phyloP scores from a whole-genome alignment of 2,113 vertebrate genomes.

The Tauraco erythrolophus region DNA sequence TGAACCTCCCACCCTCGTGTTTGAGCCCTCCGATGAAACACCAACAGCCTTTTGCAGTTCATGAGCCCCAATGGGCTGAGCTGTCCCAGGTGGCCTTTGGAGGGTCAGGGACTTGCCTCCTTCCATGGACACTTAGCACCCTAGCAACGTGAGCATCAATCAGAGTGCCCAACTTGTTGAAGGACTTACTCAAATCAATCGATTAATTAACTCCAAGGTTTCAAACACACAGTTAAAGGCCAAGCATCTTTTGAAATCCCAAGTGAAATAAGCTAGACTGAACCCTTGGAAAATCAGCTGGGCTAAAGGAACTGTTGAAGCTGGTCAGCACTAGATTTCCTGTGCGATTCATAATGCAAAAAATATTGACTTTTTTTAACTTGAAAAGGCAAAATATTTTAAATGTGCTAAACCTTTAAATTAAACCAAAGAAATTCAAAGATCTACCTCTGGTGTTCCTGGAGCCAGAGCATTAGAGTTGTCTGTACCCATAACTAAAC shows the following conservation, averaged over 20 bases:
- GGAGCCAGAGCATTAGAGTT: neutral
- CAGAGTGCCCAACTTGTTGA: neutral
- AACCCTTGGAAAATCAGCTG: neutral
- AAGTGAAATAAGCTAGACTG: neutral
- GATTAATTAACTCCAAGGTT: neutral
- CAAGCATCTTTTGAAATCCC: neutral
- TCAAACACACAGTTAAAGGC: neutral
- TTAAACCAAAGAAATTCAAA: neutral
- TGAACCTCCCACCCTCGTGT: too few relatives aligned
- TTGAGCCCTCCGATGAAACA: neutral
- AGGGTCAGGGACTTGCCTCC: neutral
- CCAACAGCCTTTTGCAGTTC: neutral
- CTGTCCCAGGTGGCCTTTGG: neutral
- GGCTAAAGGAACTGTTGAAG: neutral
- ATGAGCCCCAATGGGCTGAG: neutral
- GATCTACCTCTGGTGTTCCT: neutral
- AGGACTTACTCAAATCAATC: neutral
- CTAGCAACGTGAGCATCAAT: neutral
- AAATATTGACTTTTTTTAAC: neutral
- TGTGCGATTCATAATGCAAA: neutral
- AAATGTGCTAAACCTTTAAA: neutral
- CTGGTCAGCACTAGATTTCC: neutral
- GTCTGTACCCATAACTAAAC: neutral
- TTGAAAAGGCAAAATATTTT: neutral
- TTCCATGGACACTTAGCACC: neutral